Base-by-base conservation (phyloP, 2,113 vertebrate species). In the Scolopax mira region DNA sequence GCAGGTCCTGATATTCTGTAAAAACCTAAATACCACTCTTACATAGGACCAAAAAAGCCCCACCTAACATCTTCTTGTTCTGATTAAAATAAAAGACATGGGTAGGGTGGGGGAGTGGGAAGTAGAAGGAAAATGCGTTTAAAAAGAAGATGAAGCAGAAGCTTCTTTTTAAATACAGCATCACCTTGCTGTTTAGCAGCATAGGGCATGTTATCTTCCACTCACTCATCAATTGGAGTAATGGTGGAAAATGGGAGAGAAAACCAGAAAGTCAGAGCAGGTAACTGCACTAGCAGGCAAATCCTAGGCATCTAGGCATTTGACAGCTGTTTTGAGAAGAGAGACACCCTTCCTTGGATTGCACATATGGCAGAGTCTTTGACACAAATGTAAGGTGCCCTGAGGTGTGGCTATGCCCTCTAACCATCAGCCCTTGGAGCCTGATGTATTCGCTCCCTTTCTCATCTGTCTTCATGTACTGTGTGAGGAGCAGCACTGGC, bases 71-170 rank as follows among this genome's bases (percentile, higher is more conserved):
- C 6, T 48, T 74, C 9, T 39, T 78, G 35, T 57, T 79, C 64
- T 49, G 23, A 5, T 61, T 65, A 61, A 65, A 80, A 48, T 18
- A 51, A 70, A 83, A 46, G 13, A 46, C 30, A 31, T 14, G 4
- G 17, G 49, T 25, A 27, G 16, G 51, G 24, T 8, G 1, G 28
- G 17, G 5, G 48, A 48, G 22, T 23, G 22, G 7, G 0, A 3
- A 11, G 7, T 49, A 89, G 22, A 9, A 48, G 27, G 8, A 14
- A 44, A 55, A 60, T 10, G 0, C 51, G 7, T 44, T 75, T 54
- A 7, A 60, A 51, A 77, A 60, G 16, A 78, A 87, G 55, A 72
- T 46, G 21, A 60, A 54, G 48, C 39, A 64, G 23, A 64, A 46
- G 15, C 3, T 64, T 75, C 15, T 58, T 17, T 49, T 93, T 60